Base-by-base conservation (phyloP, 2,113 vertebrate genomes). In the Phrynocephalus versicolor region DNA sequence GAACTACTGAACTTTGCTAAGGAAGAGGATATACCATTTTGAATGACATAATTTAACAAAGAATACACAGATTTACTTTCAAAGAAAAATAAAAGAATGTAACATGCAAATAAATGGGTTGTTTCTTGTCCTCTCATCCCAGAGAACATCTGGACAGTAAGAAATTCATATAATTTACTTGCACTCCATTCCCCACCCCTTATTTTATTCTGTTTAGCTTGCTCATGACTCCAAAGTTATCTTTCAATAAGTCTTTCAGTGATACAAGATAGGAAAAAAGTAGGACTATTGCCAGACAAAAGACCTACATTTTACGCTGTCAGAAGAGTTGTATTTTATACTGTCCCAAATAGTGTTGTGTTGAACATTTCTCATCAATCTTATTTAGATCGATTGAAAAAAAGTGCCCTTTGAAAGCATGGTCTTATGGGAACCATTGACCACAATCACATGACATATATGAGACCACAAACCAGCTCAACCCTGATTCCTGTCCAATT, bases 101-200 rank as follows among this genome's bases (percentile, higher is more conserved):
- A 65, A 90, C 92, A 95, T 94, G 91, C 87, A 93, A 95, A 95
- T 91, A 90, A 94, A 95, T 90, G 92, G 92, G 83, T 90, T 95
- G 91, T 95, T 93, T 95, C 82, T 95, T 94, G 94, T 91, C 90
- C 92, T 95, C 92, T 95, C 92, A 93, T 95, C 91, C 89, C 88
- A 87, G 91, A 92, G 90, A 90, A 93, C 39, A 85, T 80, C 60
- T 94, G 71, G 84, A 6, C 82, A 91, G 88, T 64, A 89, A 82
- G 39, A 69, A 89, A 82, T 90, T 91, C 87, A 87, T 90, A 88
- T 92, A 95, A 94, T 69, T 93, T 91, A 93, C 21, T 69, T 88
- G 45, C 10, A 51, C 10, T 51, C 45, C 10, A 51, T 51, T 51
- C 45, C 45, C 45, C 45, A 51, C 45, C 45, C 45, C 45, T n/a